Evolutionary conservation across 2,113 vertebrate genomes (phyloP), one percentile per base, ranked within the genome.

Genomic region (Ceyx cyanopectus): DNA sequence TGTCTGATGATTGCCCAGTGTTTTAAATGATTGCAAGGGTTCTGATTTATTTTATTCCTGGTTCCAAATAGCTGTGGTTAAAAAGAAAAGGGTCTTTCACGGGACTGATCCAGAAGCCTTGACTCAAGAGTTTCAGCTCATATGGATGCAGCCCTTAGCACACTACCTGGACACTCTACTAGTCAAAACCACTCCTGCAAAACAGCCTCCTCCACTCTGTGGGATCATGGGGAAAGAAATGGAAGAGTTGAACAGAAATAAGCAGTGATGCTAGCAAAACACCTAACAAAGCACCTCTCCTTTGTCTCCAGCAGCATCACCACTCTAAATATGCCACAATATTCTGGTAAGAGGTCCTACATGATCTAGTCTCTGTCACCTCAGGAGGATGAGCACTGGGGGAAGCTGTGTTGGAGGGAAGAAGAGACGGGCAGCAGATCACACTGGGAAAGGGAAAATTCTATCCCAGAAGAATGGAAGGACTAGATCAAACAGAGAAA

Each of bases 151-250:
- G 16, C 10, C 26, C 14, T 66, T 63, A 51, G 23, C 12, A 45
- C 15, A 89, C 54, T 37, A 87, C 16, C 14, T 66, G 32, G 30
- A 18, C 14, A 9, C 66, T 9, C 17, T 45, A 14, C 10, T 32
- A 54, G 23, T 30, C 54, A 73, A 68, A 89, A 24, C 19, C 20
- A 0, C 26, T 67, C 57, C 41, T 82, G 27, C 14, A 21, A 51
- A 14, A 12, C 1, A 17, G 2, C 13, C 8, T 30, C 30, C 40
- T 65, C 32, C 0, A 0, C 56, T 50, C 1, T 0, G 0, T 1
- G 11, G 26, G 14, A 34, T 8, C 10, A 8, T 2, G 6, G 7
- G 13, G 51, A 18, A 57, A 79, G 46, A 63, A 61, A 7, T 32
- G 48, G 48, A 51, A 43, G 24, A 67, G 40, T 24, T 57, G 51